Conservation (phyloP, 2,797 vertebrate genomes). For the Euthynnus affinis region DNA sequence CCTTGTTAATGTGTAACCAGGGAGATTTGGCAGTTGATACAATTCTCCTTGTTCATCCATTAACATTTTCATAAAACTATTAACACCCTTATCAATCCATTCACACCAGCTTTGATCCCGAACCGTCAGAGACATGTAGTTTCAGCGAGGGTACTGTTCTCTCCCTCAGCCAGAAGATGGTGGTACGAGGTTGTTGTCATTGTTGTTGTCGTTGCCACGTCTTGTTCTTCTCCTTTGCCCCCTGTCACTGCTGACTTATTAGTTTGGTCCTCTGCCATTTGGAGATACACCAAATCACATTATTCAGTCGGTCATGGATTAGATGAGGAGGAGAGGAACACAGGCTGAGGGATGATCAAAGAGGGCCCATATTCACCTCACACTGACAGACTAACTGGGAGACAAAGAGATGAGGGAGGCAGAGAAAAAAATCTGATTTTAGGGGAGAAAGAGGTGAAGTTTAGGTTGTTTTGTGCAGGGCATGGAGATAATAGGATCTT, state of each 20-base stretch:
- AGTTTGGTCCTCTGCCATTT: slow-evolving; percentile 91
- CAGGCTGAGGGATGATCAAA: slow-evolving; percentile 94
- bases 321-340: slow-evolving; percentile 90
- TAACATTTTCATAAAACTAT: slow-evolving; percentile 15
- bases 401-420: slow-evolving; percentile 85
- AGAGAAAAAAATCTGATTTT: slow-evolving; percentile 91
- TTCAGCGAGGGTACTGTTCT: slow-evolving; percentile 71
- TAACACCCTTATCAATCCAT: slow-evolving; percentile 27
- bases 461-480: slow-evolving; percentile 41
- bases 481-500: slow-evolving; percentile 40
- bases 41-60: background rate
- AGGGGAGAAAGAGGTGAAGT: slow-evolving; percentile 43
- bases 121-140: slow-evolving; percentile 21
- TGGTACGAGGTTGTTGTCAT: slow-evolving; percentile 74
- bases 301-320: slow-evolving; percentile 96
- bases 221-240: slow-evolving; percentile 50
- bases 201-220: slow-evolving; percentile 66
- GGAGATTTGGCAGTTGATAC: background rate
- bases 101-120: slow-evolving; percentile 43
- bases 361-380: slow-evolving; percentile 91
- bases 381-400: slow-evolving; percentile 84
- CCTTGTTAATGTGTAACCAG: background rate
- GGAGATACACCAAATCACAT: slow-evolving; percentile 98
- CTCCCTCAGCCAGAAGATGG: slow-evolving; percentile 88
- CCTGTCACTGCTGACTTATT: slow-evolving; percentile 88